Percentiles rank a stretch among this genome's conserved stretches.
These are phyloP conservation scores for Ranitomeya imitator DNA, from an alignment of 2,113 vertebrate genomes.

Conservation along the genomic window DNA sequence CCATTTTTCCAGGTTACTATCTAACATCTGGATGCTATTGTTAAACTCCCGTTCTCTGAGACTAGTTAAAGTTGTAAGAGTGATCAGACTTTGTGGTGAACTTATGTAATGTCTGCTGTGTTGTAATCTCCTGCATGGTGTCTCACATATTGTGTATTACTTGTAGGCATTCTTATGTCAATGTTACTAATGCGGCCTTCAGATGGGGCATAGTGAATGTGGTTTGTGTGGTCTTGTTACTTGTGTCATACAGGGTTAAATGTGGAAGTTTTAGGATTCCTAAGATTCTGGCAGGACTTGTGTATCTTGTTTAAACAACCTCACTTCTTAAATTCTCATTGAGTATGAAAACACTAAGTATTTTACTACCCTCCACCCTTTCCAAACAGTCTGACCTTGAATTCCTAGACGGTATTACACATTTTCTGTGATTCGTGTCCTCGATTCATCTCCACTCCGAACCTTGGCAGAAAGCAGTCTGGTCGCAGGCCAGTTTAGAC, in stretches of 20 bases:
- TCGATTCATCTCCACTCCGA: constrained; percentile 53
- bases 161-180: background rate
- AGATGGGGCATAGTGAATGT: background rate
- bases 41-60: no score
- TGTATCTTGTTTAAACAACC: constrained; percentile 37
- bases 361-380: constrained; percentile 57
- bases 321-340: constrained; percentile 16
- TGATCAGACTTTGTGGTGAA: no score
- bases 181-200: background rate
- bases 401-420: constrained; percentile 59
- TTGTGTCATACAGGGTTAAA: background rate
- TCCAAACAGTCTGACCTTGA: constrained; percentile 51
- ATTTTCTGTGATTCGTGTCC: constrained; percentile 60
- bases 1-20: no score
- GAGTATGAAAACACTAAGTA: background rate
- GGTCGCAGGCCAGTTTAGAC: constrained; percentile 57
- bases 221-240: background rate
- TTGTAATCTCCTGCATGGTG: no score
- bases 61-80: no score
- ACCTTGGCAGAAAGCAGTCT: constrained; percentile 59
- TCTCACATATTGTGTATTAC: no score
- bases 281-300: background rate
- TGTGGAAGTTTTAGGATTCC: constrained; percentile 11
- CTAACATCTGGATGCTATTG: no score
- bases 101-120: no score